phyloP scores from a whole-genome alignment of 2,797 vertebrate genomes.

The Ptychadena robeensis region DNA sequence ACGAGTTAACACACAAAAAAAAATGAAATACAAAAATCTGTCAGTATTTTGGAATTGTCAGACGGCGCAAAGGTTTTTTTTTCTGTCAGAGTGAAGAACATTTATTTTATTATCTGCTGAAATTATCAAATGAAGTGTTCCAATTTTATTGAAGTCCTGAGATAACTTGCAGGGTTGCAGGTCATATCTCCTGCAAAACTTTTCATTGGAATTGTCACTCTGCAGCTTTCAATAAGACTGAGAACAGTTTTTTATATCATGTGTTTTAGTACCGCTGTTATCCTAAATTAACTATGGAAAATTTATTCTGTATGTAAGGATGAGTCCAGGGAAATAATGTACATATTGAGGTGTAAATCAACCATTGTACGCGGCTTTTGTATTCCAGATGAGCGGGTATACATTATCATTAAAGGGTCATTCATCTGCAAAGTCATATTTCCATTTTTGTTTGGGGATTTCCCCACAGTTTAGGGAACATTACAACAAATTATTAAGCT shows the following conservation, averaged over 20 bases:
- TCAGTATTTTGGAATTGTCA: not conserved
- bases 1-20: no score
- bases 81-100: not conserved
- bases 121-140: not conserved
- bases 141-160: conserved; percentile 5
- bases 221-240: not conserved
- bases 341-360: not conserved
- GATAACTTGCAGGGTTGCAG: not conserved
- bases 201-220: conserved; percentile 3
- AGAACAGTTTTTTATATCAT: conserved; percentile 2
- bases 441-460: not conserved
- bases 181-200: not conserved
- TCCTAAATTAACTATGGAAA: not conserved
- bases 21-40: not conserved
- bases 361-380: not conserved
- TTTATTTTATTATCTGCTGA: conserved; percentile 1
- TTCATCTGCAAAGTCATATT: not conserved
- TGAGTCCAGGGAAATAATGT: not conserved
- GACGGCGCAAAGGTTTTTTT: not conserved
- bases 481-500: no score
- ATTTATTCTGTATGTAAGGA: not conserved
- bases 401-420: not conserved
- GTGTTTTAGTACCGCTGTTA: not conserved
- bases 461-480: no score
- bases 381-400: not conserved